These are phyloP conservation scores for Gnathonemus longibarbis DNA, from an alignment of 2,113 vertebrate species.

Conservation along the genomic window DNA sequence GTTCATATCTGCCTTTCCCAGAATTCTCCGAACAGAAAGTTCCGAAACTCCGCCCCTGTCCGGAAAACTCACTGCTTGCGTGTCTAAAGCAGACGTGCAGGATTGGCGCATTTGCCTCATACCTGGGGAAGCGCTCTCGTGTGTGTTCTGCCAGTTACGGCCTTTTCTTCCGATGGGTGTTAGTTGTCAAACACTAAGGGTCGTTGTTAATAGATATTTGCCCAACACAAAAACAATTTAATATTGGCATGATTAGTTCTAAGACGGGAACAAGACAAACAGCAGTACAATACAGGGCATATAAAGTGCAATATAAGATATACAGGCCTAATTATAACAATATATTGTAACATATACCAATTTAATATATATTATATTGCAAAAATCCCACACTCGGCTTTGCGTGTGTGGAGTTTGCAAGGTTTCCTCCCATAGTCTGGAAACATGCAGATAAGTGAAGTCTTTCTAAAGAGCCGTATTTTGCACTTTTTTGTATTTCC, in stretches of 20 bases:
- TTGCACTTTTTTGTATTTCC: neutral
- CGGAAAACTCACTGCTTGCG: conserved; percentile 11
- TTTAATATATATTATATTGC: neutral
- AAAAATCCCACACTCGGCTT: neutral
- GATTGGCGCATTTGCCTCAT: conserved; percentile 25
- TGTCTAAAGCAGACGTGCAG: conserved; percentile 22
- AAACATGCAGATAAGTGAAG: neutral
- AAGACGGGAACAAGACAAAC: neutral
- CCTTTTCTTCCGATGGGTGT: neutral
- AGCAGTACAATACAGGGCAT: neutral
- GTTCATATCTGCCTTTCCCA: conserved; percentile 42
- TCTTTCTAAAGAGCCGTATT: neutral
- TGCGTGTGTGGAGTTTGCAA: neutral
- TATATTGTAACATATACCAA: neutral
- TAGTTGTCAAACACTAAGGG: neutral
- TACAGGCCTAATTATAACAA: neutral
- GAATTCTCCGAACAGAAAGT: conserved; percentile 32
- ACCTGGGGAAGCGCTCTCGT: neutral
- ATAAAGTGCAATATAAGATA: neutral
- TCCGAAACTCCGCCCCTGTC: conserved; percentile 41
- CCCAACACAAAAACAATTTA: neutral
- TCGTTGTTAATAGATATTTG: neutral
- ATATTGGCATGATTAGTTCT: neutral
- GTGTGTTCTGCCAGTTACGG: neutral
- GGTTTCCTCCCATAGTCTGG: neutral